Evolutionary conservation across 2,113 vertebrate species (phyloP).

Genomic region (Xyrauchen texanus): DNA sequence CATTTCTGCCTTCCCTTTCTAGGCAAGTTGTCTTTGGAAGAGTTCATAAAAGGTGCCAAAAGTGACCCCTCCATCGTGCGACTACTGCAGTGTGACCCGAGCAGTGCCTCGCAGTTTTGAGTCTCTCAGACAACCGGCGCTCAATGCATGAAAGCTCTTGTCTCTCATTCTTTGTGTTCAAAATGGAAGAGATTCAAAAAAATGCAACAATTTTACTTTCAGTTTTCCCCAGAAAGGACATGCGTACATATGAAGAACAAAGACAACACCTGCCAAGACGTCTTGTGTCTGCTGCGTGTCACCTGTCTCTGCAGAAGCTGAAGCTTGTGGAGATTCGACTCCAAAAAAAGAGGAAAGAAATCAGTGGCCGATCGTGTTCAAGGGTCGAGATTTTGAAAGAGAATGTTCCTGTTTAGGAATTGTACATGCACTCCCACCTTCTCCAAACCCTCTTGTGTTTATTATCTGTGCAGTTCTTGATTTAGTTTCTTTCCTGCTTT

Average conservation of each 20-base stretch:
- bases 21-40: conserved; percentile 96
- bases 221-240: conserved; percentile 58
- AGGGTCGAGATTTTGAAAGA: conserved; percentile 39
- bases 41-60: conserved; percentile 98
- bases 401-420: conserved; percentile 50
- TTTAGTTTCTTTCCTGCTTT: conserved; percentile 31
- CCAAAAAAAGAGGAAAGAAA: neutral
- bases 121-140: conserved; percentile 59
- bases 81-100: conserved; percentile 98
- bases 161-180: conserved; percentile 64
- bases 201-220: conserved; percentile 56
- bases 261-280: conserved; percentile 54
- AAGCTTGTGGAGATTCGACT: conserved; percentile 23
- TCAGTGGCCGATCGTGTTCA: neutral
- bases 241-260: conserved; percentile 46
- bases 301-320: conserved; percentile 41
- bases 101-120: conserved; percentile 93
- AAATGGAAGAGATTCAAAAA: conserved; percentile 58
- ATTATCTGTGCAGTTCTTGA: neutral
- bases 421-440: conserved; percentile 46
- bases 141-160: conserved; percentile 78
- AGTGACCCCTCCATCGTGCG: conserved; percentile 97
- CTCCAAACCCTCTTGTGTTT: conserved; percentile 1
- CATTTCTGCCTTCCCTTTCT: conserved; percentile 31
- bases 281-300: conserved; percentile 53